Evolutionary conservation across 2,113 vertebrate species (phyloP), one percentile per base, ranked within the genome.

Genomic region (Laticauda colubrina): DNA sequence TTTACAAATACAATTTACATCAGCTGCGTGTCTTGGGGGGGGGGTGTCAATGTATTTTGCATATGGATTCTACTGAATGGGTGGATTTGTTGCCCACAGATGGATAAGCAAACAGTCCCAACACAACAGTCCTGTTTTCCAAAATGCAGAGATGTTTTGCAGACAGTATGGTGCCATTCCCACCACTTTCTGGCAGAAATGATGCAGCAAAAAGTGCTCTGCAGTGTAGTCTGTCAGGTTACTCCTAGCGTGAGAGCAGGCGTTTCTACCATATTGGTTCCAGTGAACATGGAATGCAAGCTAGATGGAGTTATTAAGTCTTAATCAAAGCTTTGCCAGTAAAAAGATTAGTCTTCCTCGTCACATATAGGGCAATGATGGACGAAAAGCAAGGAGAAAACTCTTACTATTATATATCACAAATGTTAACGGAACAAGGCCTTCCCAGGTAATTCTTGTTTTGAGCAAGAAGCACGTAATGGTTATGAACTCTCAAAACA

Each of bases 151-250:
- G 55, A 85, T 39, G 26, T 85, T 61, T 48, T 34, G 45, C 26
- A 85, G 61, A 21, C 87, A 93, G 64, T 14, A 89, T 85, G 92
- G 88, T 64, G 92, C 55, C 88, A 86, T 89, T 59, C 55, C 53
- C 75, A 56, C 29, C 43, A 29, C 12, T 61, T 51, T 57, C n/a
- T 81, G 88, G 61, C 26, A 93, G 92, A 51, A 87, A 51, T 39
- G 23, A 26, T 86, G 45, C 69, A 86, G 92, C 55, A 85, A 29
- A 29, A 89, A 26, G 21, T 89, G 45, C 26, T 88, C 26, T 10
- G 5, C 53, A 59, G 39, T 34, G 39, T 86, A 81, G 55, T 86
- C 59, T n/a, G 10, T 86, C 29, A 51, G 61, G 88, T 29, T 45
- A 20, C 51, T 92, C 61, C 57, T 88, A 55, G 87, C 51, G 5